Conservation (phyloP, 1,140 invertebrate genomes). For the Cepaea nemoralis region DNA sequence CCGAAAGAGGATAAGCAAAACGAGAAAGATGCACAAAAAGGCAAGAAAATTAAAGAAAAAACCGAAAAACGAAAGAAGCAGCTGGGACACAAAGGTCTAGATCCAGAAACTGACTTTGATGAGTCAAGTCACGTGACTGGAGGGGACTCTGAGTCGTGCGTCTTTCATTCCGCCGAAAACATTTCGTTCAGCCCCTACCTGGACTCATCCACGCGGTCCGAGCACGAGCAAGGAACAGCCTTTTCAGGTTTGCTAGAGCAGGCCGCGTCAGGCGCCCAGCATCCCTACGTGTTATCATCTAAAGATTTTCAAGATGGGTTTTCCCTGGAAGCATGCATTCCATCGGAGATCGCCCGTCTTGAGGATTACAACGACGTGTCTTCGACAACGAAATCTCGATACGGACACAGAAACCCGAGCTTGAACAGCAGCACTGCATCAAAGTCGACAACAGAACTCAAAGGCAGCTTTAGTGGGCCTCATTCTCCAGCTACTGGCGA, state of each 20-base stretch:
- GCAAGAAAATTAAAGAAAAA: conserved; percentile 28
- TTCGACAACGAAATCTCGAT: background rate
- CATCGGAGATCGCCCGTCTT: conserved; percentile 37
- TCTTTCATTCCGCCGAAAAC: conserved; percentile 47
- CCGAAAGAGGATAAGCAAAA: background rate
- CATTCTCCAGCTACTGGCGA: too few relatives aligned
- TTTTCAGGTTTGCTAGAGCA: background rate
- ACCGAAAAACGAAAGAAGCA: conserved; percentile 20
- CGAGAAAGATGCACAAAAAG: conserved; percentile 33
- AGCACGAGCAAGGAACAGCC: conserved; percentile 13
- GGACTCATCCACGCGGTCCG: conserved; percentile 40
- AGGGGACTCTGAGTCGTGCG: conserved; percentile 45
- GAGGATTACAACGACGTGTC: background rate
- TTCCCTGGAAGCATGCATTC: conserved; percentile 46
- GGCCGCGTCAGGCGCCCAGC: background rate
- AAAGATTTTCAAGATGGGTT: conserved; percentile 46
- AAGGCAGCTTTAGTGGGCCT: background rate
- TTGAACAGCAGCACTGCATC: conserved; percentile 7
- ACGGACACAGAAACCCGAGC: background rate
- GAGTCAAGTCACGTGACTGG: conserved; percentile 47
- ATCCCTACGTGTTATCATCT: conserved; percentile 38
- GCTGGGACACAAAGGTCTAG: background rate
- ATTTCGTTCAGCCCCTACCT: conserved; percentile 39
- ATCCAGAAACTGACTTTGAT: conserved; percentile 41
- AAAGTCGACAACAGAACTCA: conserved; percentile 6